These are phyloP conservation scores for Aspidiotus destructor DNA, from an alignment of 2,888 invertebrate genomes.

Conservation along the genomic window DNA sequence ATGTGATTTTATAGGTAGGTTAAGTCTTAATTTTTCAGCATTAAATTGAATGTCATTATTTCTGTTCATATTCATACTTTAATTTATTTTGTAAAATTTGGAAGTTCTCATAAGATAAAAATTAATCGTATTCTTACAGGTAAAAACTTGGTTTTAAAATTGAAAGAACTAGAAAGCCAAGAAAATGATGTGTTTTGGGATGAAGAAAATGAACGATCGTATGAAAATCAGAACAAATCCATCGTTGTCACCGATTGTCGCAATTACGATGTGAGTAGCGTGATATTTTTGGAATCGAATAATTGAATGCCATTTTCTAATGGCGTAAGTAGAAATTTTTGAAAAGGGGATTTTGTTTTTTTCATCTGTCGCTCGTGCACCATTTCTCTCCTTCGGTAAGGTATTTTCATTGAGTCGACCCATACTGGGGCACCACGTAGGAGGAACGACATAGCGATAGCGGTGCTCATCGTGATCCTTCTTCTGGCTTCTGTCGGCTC, in stretches of 20 bases:
- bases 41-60: constrained; percentile 11
- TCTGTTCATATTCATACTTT: not conserved
- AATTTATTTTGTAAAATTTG: no score
- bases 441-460: no score
- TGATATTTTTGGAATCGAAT: not conserved
- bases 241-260: not conserved
- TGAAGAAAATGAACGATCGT: constrained; percentile 7
- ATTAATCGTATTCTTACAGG: constrained; percentile 40
- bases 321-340: not conserved
- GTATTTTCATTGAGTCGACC: no score
- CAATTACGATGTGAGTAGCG: constrained; percentile 10
- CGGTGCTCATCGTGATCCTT: no score
- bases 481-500: no score
- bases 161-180: constrained; percentile 44
- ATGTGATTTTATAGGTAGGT: constrained; percentile 4
- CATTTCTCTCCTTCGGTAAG: no score
- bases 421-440: no score
- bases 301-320: not conserved
- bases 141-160: constrained; percentile 50
- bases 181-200: constrained; percentile 12
- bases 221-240: constrained; percentile 40
- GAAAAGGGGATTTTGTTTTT: no score
- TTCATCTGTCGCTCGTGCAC: no score
- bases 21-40: no score
- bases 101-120: no score